Evolutionary conservation across 2,797 vertebrate genomes (phyloP).

Genomic region (Leptatherina wallacei): DNA sequence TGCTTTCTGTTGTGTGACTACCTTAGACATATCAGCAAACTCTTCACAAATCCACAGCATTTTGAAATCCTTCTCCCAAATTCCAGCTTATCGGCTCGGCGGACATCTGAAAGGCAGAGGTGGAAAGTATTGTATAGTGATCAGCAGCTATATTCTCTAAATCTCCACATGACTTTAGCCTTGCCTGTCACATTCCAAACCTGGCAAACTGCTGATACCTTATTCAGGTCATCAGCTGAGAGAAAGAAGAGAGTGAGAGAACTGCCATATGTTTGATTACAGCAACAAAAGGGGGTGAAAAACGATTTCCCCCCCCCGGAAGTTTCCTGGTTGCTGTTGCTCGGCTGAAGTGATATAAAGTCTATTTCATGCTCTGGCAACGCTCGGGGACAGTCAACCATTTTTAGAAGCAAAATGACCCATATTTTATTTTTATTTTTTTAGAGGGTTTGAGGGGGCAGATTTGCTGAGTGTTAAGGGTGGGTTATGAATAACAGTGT

Average conservation of each 20-base stretch:
- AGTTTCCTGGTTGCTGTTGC: slow-evolving; percentile 66
- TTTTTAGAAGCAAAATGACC: slow-evolving; percentile 81
- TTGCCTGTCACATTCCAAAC: slow-evolving; percentile 69
- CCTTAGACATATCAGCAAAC: slow-evolving; percentile 43
- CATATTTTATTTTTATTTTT: slow-evolving; percentile 65
- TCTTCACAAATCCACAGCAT: slow-evolving; percentile 48
- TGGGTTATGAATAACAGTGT: slow-evolving; percentile 63
- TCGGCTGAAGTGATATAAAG: slow-evolving; percentile 79
- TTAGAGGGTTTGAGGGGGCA: slow-evolving; percentile 40
- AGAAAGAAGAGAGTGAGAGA: slow-evolving; percentile 41
- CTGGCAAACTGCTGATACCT: slow-evolving; percentile 78
- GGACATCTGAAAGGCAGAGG: slow-evolving; percentile 68
- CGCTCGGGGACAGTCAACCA: slow-evolving; percentile 64
- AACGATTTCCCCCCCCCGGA: slow-evolving; percentile 60
- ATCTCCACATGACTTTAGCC: slow-evolving; percentile 73
- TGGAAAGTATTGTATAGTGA: slow-evolving; percentile 65
- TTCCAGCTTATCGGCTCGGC: slow-evolving; percentile 67
- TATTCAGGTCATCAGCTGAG: slow-evolving; percentile 77
- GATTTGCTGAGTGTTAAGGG: slow-evolving; percentile 60
- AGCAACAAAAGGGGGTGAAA: slow-evolving; percentile 70
- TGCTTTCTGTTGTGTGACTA: slow-evolving; percentile 57
- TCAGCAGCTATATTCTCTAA: slow-evolving; percentile 73
- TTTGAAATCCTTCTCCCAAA: slow-evolving; percentile 59
- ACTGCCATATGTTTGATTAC: slow-evolving; percentile 70
- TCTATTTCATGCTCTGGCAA: slow-evolving; percentile 84